Base-by-base conservation (phyloP, 53 echinoderm and acorn worm genomes). In the Zoroaster sp. region DNA sequence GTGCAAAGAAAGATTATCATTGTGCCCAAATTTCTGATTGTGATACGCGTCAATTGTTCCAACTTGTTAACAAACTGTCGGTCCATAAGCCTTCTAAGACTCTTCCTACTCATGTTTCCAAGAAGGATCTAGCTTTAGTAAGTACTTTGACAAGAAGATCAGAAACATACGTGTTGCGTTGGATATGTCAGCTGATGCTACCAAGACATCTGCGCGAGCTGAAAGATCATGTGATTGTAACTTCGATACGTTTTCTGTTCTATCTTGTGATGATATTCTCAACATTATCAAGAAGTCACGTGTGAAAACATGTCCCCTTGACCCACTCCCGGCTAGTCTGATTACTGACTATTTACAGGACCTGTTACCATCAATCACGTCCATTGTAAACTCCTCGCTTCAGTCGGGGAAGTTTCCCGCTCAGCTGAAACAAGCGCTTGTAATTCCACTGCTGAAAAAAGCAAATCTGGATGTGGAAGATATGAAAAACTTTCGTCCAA, bases 131-230 rank as follows among this genome's bases (percentile, higher is more conserved):
- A 4, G 55, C 81, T 80, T 80, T 80, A 63, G 81, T 20, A 80
- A 80, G 37, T 80, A 34, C 36, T 80, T 80, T 41, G 25, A 35
- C 75, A 11, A 3, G 75, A 75, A 75, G 12, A 75, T 75, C 69
- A 3, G 15, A 1, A 46, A 46, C 10, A 46, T 46, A 13, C 2
- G 47, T 11, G 15, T 13, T 46, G 12, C 15, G 47, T 15, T 46
- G 47, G 47, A 46, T 46, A 15, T 46, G 47, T 46, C 47, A 13
- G 47, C 15, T 46, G 12, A 5, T 1, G 47, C 15, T 3, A 5
- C 47, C 15, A 15, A 2, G 47, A 46, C 47, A 5, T 11, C 12
- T 46, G 12, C 15, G 47, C 12, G 15, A 5, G 1, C 1, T 46
- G 47, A 46, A 5, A 15, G 10, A 1, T 13, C 1, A n/a, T 72